These are phyloP conservation scores for Pithys albifrons DNA, from an alignment of 2,113 vertebrate genomes.

Conservation along the genomic window DNA sequence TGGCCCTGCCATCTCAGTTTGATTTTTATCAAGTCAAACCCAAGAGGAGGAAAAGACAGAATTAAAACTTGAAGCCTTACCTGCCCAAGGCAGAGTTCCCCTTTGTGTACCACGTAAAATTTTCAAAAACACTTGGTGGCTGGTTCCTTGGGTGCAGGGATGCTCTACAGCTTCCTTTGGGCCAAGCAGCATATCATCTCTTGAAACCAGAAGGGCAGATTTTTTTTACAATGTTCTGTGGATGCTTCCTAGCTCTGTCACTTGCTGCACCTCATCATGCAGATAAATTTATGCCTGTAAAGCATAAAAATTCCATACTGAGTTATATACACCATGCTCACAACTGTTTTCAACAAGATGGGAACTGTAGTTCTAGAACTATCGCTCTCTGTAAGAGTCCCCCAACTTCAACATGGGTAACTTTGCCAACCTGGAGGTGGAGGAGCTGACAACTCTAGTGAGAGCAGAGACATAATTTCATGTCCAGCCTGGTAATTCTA, in stretches of 20 bases:
- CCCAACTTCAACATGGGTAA: not conserved
- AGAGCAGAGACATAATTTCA: not conserved
- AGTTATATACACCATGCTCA: not conserved
- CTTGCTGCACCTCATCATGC: not conserved
- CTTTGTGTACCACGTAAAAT: not conserved
- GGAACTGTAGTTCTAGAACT: not conserved
- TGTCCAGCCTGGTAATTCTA: not conserved
- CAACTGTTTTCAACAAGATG: not conserved
- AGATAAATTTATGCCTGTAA: not conserved
- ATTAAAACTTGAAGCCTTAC: not conserved
- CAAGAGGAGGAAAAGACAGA: not conserved
- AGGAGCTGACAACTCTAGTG: not conserved
- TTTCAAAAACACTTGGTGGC: not conserved
- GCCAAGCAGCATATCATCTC: not conserved
- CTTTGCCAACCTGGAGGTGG: not conserved
- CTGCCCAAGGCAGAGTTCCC: not conserved
- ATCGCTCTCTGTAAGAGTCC: accelerated
- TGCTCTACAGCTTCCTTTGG: not conserved
- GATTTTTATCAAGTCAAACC: not conserved
- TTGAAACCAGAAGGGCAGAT: accelerated
- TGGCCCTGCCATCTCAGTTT: not conserved
- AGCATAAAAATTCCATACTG: not conserved
- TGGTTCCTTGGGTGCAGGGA: not conserved
- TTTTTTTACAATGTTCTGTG: not conserved
- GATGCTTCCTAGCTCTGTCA: not conserved